A percentile compares a stretch with the other conserved stretches of the same genome.
Evolutionary conservation across 2,113 vertebrate genomes (phyloP).

Genomic region (Centropristis striata): DNA sequence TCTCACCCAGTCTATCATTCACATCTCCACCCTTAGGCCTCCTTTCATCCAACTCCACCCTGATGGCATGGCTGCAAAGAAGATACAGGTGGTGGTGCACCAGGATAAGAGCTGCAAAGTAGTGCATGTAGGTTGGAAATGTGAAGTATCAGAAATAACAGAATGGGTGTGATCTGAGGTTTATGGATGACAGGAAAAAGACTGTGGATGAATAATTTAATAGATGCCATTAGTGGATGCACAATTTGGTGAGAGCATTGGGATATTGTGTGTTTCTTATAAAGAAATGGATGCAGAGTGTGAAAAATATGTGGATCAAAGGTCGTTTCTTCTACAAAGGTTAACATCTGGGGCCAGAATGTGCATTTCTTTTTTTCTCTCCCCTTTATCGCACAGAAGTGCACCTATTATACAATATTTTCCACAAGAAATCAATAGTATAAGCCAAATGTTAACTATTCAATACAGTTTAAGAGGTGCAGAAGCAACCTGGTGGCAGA

Average conservation of each 20-base stretch:
- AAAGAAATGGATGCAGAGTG: not conserved
- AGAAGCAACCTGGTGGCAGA: conserved; percentile 59
- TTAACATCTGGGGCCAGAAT: not conserved
- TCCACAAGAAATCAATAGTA: not conserved
- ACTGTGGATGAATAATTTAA: conserved; percentile 42
- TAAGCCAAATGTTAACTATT: conserved; percentile 26
- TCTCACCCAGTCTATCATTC: conserved; percentile 59
- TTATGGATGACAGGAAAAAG: not conserved
- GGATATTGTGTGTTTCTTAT: not conserved
- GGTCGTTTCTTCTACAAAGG: not conserved
- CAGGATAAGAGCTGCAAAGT: conserved; percentile 22
- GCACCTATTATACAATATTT: not conserved
- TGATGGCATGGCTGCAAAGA: conserved; percentile 7
- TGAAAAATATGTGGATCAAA: not conserved
- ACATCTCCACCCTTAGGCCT: conserved; percentile 25
- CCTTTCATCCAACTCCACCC: not conserved
- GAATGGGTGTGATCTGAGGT: not conserved
- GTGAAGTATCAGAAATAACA: not conserved
- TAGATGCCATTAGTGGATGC: conserved; percentile 36
- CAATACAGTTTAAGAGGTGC: conserved; percentile 38
- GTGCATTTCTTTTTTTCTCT: not conserved
- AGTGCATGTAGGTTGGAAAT: not conserved
- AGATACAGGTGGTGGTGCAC: conserved; percentile 32
- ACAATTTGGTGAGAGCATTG: not conserved
- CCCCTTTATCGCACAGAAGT: not conserved